phyloP scores from a whole-genome alignment of 2,797 vertebrate genomes.

The Morelia viridis region DNA sequence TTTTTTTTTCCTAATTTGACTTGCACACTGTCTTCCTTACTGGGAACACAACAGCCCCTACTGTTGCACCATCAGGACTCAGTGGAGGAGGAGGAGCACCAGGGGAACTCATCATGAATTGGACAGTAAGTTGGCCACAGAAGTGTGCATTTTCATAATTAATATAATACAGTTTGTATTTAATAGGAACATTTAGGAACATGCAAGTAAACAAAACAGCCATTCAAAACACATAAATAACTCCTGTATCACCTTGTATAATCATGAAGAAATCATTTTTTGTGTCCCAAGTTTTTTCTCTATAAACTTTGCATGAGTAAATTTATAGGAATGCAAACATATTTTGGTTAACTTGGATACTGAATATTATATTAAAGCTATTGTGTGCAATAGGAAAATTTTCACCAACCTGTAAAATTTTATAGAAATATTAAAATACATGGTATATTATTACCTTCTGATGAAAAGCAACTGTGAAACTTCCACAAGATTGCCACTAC shows the following conservation, averaged over 20 bases:
- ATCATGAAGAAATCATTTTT: background rate
- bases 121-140: conserved; percentile 83
- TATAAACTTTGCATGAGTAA: background rate
- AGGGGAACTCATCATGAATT: conserved; percentile 89
- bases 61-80: conserved; percentile 93
- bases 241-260: background rate
- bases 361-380: too few relatives aligned
- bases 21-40: conserved; percentile 18
- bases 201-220: background rate
- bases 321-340: background rate
- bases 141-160: background rate
- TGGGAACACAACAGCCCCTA: conserved; percentile 78
- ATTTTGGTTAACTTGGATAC: background rate
- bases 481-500: background rate
- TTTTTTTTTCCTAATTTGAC: conserved; percentile 17
- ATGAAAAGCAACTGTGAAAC: background rate
- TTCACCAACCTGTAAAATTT: background rate
- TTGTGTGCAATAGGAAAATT: background rate
- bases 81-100: conserved; percentile 91
- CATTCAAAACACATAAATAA: background rate
- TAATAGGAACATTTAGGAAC: background rate
- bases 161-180: background rate
- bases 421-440: background rate
- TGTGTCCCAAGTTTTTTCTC: background rate
- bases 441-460: background rate